phyloP scores from a whole-genome alignment of 2,797 vertebrate genomes.

The Pangasius macronema region DNA sequence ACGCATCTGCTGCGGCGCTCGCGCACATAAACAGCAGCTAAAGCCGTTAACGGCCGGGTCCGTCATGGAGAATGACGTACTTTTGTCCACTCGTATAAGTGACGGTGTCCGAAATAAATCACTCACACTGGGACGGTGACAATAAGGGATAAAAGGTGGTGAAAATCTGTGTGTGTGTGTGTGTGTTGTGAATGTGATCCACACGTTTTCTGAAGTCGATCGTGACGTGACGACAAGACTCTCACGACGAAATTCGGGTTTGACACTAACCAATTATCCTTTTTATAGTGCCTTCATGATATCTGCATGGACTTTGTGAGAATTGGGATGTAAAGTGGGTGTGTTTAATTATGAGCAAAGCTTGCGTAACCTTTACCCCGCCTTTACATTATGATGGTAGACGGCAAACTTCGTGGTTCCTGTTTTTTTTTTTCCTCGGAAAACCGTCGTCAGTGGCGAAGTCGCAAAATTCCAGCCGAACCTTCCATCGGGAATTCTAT shows the following conservation, averaged over 20 bases:
- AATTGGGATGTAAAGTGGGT: background rate
- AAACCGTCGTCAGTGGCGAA: background rate
- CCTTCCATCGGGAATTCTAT: background rate
- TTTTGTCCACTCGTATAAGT: slow-evolving; percentile 19
- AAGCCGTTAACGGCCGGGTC: background rate
- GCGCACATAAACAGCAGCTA: background rate
- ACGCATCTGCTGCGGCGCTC: background rate
- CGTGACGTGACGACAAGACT: no score
- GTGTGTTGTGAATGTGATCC: background rate
- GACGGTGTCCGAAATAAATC: background rate
- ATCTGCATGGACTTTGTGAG: background rate
- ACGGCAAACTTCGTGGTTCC: background rate
- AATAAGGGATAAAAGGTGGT: background rate
- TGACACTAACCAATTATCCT: no score
- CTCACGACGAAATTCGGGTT: no score
- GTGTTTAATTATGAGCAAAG: background rate
- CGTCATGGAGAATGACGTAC: background rate
- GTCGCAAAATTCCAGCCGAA: background rate
- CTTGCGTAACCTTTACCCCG: background rate
- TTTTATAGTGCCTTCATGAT: background rate
- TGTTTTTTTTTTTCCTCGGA: background rate
- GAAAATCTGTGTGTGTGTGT: slow-evolving; percentile 25
- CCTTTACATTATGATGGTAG: background rate
- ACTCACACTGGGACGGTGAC: background rate
- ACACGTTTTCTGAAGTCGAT: no score